Base-by-base conservation (phyloP, 2,797 vertebrate genomes). In the Centroberyx gerrardi region DNA sequence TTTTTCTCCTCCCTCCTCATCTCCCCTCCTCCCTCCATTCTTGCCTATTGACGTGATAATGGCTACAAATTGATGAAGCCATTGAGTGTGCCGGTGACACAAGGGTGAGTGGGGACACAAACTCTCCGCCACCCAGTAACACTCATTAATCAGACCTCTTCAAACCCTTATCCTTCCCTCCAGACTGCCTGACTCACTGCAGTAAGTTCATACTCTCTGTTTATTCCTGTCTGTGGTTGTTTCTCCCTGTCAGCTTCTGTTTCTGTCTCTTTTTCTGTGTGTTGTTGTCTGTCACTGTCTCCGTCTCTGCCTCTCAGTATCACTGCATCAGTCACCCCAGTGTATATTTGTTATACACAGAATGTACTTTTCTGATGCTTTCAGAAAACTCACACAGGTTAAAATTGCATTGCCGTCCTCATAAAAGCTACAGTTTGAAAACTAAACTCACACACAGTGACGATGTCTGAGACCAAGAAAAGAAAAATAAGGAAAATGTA, bases 1-100 rank as follows among this genome's bases (percentile, higher is more conserved):
- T 6, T 63, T 54, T 68, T 38, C 14, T 60, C 68, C 58, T 51
- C 79, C 40, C 62, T 68, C 65, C 73, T 70, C 2, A 49, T 13
- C 58, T 29, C 60, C 83, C 80, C 87, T 72, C 86, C 88, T 82
- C 86, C 90, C 86, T 90, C 91, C 92, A 90, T 95, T 94, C 94
- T 90, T 85, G 62, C 80, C 89, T 83, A 92, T 96, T 95, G 93
- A 86, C 91, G 91, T 94, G 80, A 93, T 93, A 96, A 96, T 95
- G 85, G 88, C 69, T 59, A 74, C 90, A 87, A 90, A 93, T 83
- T 92, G 88, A 92, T 93, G 88, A 90, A 89, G 85, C 88, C 83
- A 92, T 89, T 89, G 89, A 90, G 88, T 83, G 82, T 53, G 66
- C 80, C 40, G 79, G 84, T 91, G 91, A 88, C 84, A 88, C 12